Evolutionary conservation across 2,888 invertebrate species (phyloP).

Genomic region (Congeria kusceri): DNA sequence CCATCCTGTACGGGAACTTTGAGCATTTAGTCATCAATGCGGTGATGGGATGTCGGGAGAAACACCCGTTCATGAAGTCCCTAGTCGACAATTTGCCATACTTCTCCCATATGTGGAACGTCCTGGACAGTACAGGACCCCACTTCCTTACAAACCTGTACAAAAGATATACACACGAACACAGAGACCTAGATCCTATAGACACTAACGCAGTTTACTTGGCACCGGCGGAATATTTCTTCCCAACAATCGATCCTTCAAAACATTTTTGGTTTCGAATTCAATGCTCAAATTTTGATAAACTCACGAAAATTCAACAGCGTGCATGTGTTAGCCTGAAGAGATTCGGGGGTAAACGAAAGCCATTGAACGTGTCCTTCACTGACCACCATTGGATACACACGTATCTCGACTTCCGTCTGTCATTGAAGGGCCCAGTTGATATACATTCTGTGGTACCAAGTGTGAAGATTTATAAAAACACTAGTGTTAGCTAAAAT

Average conservation of each 20-base stretch:
- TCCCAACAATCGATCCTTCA: conserved; percentile 78
- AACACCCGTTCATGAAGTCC: conserved; percentile 80
- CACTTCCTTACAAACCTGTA: conserved; percentile 76
- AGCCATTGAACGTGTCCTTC: conserved; percentile 71
- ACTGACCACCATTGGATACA: conserved; percentile 81
- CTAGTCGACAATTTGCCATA: conserved; percentile 73
- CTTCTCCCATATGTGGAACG: conserved; percentile 79
- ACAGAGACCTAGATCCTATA: conserved; percentile 10
- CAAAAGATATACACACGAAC: conserved; percentile 62
- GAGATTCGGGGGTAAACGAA: conserved; percentile 63
- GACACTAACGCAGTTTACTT: conserved; percentile 72
- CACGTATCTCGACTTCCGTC: conserved; percentile 74
- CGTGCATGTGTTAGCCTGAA: conserved; percentile 77
- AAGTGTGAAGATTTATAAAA: conserved; percentile 5
- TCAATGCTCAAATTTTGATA: conserved; percentile 70
- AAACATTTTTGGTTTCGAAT: conserved; percentile 75
- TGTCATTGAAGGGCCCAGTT: conserved; percentile 70
- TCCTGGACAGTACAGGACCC: conserved; percentile 81
- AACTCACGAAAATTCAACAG: conserved; percentile 68
- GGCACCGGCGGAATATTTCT: conserved; percentile 80
- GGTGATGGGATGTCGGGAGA: conserved; percentile 76
- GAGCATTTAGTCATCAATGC: conserved; percentile 80
- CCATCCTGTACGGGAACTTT: conserved; percentile 78
- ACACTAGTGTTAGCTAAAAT: background rate
- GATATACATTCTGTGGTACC: conserved; percentile 27